Conservation (phyloP, 1,140 invertebrate species). For the Caenorhabditis remanei region DNA sequence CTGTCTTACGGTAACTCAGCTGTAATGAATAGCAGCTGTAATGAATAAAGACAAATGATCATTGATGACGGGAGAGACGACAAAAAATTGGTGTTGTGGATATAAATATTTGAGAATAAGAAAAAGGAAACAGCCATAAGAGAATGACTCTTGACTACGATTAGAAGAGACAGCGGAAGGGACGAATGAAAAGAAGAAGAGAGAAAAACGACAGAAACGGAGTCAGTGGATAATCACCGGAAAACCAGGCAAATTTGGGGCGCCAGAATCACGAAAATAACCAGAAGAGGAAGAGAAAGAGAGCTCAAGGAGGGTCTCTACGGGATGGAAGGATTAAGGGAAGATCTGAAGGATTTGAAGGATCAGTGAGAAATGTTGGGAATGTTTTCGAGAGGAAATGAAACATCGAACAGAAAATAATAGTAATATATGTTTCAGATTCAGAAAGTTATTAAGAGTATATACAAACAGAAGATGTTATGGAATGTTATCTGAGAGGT, state of each 20-base stretch:
- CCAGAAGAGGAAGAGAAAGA: background rate
- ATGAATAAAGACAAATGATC: background rate
- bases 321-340: background rate
- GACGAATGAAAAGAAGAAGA: constrained; percentile 34
- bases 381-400: background rate
- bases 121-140: background rate
- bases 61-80: background rate
- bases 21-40: too few relatives aligned
- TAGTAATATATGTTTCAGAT: too few relatives aligned
- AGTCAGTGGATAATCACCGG: constrained; percentile 23
- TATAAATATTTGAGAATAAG: background rate
- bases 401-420: background rate
- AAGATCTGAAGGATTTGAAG: background rate
- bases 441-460: too few relatives aligned
- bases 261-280: constrained; percentile 11
- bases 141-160: constrained; percentile 25
- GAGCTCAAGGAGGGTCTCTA: background rate
- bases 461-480: too few relatives aligned
- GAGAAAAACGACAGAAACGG: background rate
- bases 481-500: too few relatives aligned
- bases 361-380: background rate
- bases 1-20: too few relatives aligned
- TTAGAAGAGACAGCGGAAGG: constrained; percentile 30
- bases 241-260: constrained; percentile 35
- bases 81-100: background rate